phyloP scores from a whole-genome alignment of 92 coral and sea anemone species.

The Paragorgia papillata region DNA sequence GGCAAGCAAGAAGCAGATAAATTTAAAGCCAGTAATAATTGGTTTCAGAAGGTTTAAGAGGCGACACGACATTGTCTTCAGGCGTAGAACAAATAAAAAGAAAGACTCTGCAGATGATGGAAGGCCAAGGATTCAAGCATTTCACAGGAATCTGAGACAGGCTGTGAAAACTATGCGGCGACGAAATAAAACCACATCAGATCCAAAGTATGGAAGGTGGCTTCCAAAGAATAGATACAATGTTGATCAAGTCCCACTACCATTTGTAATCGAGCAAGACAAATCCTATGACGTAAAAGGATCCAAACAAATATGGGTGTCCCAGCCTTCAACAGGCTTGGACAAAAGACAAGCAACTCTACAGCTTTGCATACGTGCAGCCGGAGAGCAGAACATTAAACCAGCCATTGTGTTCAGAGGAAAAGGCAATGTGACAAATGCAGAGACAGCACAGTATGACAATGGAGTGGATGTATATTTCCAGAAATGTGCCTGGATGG shows the following conservation, averaged over 20 bases:
- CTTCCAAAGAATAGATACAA: constrained; percentile 55
- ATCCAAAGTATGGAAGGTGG: constrained; percentile 67
- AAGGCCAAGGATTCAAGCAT: constrained; percentile 39
- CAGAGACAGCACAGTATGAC: too few relatives aligned
- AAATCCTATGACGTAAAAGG: constrained; percentile 60
- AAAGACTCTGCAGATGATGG: constrained; percentile 49
- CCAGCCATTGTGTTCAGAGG: constrained; percentile 65
- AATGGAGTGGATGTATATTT: too few relatives aligned
- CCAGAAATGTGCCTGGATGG: too few relatives aligned
- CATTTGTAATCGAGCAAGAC: constrained; percentile 60
- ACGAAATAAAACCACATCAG: too few relatives aligned
- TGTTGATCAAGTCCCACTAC: constrained; percentile 63
- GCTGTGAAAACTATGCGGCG: constrained; percentile 50
- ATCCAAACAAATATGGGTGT: constrained; percentile 66
- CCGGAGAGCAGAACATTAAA: constrained; percentile 65
- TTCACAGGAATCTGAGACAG: constrained; percentile 49
- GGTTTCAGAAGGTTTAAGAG: constrained; percentile 48
- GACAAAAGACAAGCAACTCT: constrained; percentile 63
- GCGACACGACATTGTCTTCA: constrained; percentile 36
- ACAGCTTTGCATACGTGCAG: constrained; percentile 62
- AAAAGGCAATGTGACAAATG: constrained; percentile 43
- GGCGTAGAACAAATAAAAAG: constrained; percentile 48
- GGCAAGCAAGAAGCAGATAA: constrained; percentile 54
- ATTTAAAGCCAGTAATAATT: constrained; percentile 57
- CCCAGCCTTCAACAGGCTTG: constrained; percentile 52